Conservation (phyloP, 2,888 invertebrate genomes). For the Copidosoma aretas region DNA sequence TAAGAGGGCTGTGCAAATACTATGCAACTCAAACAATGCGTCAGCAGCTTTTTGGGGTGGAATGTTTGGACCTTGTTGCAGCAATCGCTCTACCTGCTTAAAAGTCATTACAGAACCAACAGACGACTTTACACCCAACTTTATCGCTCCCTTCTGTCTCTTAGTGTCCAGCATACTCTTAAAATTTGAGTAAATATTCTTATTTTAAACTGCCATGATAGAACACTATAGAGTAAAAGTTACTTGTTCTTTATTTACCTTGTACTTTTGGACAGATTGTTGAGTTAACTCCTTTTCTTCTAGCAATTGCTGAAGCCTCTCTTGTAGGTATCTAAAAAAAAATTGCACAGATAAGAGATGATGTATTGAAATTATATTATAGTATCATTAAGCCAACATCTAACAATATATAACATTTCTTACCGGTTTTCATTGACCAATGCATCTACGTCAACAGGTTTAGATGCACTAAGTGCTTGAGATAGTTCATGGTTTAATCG, state of each 20-base stretch:
- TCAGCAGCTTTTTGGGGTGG: constrained; percentile 69
- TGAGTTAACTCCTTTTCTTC: constrained; percentile 80
- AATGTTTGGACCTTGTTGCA: constrained; percentile 69
- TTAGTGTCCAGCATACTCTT: constrained; percentile 76
- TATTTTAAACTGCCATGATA: too few relatives aligned
- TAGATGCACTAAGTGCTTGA: constrained; percentile 68
- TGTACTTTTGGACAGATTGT: constrained; percentile 77
- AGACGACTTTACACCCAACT: constrained; percentile 70
- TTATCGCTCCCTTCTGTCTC: constrained; percentile 74
- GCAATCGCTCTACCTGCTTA: constrained; percentile 80
- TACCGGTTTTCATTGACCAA: constrained; percentile 81
- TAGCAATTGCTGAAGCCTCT: constrained; percentile 78
- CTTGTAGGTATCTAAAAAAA: constrained; percentile 72
- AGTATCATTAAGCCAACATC: background rate
- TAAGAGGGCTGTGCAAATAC: constrained; percentile 78
- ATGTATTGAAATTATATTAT: background rate
- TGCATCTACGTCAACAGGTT: constrained; percentile 79
- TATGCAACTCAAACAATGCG: constrained; percentile 78
- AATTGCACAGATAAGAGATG: too few relatives aligned
- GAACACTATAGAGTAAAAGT: too few relatives aligned
- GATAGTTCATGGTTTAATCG: constrained; percentile 81
- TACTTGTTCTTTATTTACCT: constrained; percentile 63
- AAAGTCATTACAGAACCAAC: constrained; percentile 79
- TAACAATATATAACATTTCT: constrained; percentile 1
- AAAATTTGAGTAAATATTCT: constrained; percentile 45